These are phyloP conservation scores for Recurvirostra avosetta DNA, from an alignment of 2,113 vertebrate species.

Conservation along the genomic window DNA sequence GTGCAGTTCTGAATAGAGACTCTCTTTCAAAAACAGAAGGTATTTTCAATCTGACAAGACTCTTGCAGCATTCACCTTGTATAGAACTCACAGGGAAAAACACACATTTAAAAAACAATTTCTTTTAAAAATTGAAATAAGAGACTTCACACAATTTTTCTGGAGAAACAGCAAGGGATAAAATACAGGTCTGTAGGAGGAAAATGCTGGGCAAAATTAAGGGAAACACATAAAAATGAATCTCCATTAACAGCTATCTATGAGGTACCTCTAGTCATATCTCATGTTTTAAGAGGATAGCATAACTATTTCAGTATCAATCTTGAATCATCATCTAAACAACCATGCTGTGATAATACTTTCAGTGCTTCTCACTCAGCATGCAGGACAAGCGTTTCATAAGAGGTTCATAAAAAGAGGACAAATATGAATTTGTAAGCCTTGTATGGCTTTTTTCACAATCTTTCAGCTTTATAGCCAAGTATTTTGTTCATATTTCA, in stretches of 20 bases:
- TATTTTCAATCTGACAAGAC: conserved; percentile 5
- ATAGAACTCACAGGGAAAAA: not conserved
- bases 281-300: not conserved
- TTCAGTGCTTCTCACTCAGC: conserved; percentile 20
- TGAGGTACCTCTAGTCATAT: not conserved
- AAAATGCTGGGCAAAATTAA: conserved; percentile 28
- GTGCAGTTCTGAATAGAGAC: not conserved
- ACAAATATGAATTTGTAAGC: not conserved
- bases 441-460: not conserved
- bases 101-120: conserved; percentile 18
- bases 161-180: not conserved
- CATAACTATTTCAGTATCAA: not conserved
- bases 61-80: not conserved
- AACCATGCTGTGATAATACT: conserved; percentile 1
- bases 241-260: not conserved
- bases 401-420: conserved; percentile 1
- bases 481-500: not conserved
- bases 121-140: conserved; percentile 14
- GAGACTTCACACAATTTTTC: not conserved
- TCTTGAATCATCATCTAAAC: not conserved
- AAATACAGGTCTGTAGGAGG: not conserved
- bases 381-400: not conserved
- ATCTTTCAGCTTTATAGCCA: not conserved
- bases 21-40: not conserved
- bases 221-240: not conserved